Conservation (phyloP, 2,113 vertebrate genomes). For the Plecturocebus donacophilus region DNA sequence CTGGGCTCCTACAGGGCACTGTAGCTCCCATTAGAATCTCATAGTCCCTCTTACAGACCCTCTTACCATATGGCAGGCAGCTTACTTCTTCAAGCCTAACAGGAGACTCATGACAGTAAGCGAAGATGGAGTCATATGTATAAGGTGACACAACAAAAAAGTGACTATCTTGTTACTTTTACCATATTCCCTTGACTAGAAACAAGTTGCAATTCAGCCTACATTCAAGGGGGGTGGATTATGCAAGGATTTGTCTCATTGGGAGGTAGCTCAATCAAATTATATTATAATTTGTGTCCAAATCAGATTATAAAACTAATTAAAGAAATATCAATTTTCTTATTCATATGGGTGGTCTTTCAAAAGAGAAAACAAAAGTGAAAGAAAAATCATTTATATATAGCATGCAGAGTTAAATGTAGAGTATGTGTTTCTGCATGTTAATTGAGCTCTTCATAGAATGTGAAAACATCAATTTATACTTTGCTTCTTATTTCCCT, state of each 20-base stretch:
- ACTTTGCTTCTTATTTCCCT: neutral
- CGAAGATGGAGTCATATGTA: neutral
- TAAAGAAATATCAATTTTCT: neutral
- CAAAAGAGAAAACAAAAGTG: neutral
- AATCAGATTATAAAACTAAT: neutral
- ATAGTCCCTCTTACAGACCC: rapidly evolving
- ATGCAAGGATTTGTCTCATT: neutral
- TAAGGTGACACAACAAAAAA: neutral
- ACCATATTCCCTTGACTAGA: neutral
- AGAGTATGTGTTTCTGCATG: neutral
- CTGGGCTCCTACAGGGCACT: neutral
- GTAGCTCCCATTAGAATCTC: rapidly evolving
- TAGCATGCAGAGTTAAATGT: neutral
- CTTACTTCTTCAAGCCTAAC: neutral
- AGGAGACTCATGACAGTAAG: neutral
- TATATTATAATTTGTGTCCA: too few species aligned
- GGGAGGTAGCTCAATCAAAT: neutral
- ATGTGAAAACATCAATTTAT: neutral
- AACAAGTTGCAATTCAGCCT: neutral
- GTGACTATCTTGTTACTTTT: neutral
- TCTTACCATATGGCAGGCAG: too few species aligned
- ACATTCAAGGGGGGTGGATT: neutral
- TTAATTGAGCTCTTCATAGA: neutral
- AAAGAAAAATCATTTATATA: neutral
- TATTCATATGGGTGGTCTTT: neutral